Conservation (phyloP, 2,113 vertebrate species). For the Phyllostomus hastatus region DNA sequence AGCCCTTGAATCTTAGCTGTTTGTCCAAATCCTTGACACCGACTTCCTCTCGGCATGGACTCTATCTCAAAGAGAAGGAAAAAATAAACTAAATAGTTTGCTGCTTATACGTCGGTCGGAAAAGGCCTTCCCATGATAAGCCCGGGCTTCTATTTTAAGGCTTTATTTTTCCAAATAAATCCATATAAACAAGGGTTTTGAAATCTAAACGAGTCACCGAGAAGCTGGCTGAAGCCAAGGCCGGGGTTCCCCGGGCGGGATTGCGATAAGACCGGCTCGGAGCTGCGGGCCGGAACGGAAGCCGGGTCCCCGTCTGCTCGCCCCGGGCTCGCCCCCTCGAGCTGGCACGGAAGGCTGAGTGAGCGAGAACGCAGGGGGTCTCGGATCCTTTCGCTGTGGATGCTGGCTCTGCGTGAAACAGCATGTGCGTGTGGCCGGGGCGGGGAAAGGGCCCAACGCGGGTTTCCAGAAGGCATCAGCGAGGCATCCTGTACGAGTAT, state of each 20-base stretch:
- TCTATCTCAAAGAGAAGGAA: conserved; percentile 60
- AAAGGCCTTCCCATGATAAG: conserved; percentile 69
- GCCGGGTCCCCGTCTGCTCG: neutral
- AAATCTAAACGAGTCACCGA: neutral
- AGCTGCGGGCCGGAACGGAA: neutral
- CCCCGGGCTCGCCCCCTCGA: neutral
- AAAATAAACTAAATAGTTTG: conserved; percentile 61
- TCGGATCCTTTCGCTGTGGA: neutral
- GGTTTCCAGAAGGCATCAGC: neutral
- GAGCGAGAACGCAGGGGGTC: rapidly evolving
- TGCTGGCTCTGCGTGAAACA: neutral
- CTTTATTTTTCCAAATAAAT: conserved; percentile 69
- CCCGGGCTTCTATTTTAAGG: conserved; percentile 69
- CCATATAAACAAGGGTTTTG: conserved; percentile 60
- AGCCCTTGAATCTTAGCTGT: conserved; percentile 30
- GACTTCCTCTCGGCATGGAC: conserved; percentile 55
- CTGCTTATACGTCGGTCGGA: conserved; percentile 65
- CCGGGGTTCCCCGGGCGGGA: neutral
- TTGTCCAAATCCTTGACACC: conserved; percentile 58
- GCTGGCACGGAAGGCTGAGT: neutral
- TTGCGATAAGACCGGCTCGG: neutral
- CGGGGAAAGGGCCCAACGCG: neutral
- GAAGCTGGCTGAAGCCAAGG: neutral
- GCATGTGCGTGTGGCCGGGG: rapidly evolving
- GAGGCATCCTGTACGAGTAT: neutral